Conservation (phyloP, 2,888 invertebrate species). For the Periphyllus acericola region DNA sequence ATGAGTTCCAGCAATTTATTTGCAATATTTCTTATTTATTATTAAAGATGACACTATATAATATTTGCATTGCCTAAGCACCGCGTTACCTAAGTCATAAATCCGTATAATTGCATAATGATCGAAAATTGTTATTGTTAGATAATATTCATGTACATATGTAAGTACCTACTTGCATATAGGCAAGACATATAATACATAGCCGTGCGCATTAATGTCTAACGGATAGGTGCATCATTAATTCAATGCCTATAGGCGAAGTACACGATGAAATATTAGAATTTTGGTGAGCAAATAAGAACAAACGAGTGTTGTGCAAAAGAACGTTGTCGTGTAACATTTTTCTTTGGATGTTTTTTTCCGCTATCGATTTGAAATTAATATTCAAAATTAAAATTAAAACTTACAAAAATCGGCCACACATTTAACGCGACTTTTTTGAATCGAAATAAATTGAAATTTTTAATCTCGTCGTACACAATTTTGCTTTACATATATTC, state of each 20-base stretch:
- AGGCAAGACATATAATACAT: neutral
- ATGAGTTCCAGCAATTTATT: neutral
- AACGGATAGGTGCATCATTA: neutral
- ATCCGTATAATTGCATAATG: neutral
- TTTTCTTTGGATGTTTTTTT: neutral
- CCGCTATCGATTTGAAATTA: neutral
- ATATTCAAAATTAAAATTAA: neutral
- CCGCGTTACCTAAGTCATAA: conserved; percentile 3
- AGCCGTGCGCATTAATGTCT: neutral
- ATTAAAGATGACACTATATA: neutral
- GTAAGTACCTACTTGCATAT: neutral
- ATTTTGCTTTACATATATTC: neutral
- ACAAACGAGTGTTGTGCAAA: neutral
- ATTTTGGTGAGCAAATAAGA: neutral
- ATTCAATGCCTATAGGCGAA: neutral
- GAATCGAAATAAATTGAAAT: neutral
- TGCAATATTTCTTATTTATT: neutral
- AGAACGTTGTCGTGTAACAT: neutral
- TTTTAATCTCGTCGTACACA: neutral
- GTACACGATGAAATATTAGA: neutral
- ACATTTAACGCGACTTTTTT: neutral
- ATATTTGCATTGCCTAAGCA: neutral
- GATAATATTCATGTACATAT: neutral
- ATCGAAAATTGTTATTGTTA: neutral
- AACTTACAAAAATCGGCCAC: neutral